A percentile compares a stretch with the other conserved stretches of the same genome.
phyloP scores from a whole-genome alignment of 2,888 invertebrate genomes.

The Hemithea aestivaria region DNA sequence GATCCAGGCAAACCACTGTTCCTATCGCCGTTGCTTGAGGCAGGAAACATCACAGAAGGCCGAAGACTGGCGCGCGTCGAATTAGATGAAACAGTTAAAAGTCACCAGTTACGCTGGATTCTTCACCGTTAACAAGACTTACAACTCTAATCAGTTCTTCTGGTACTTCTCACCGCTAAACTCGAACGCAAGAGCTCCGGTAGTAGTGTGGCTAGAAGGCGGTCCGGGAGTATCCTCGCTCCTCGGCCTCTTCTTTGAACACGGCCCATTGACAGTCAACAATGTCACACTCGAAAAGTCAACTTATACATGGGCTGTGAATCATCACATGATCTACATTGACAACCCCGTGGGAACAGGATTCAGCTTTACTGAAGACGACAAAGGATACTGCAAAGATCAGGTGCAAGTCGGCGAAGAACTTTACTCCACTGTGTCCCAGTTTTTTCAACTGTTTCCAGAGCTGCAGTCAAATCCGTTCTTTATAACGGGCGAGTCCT shows the following conservation, averaged over 20 bases:
- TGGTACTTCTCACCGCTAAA: slow-evolving; percentile 92
- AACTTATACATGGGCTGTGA: slow-evolving; percentile 88
- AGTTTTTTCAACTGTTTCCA: slow-evolving; percentile 92
- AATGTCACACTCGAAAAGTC: slow-evolving; percentile 74
- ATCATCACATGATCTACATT: slow-evolving; percentile 90
- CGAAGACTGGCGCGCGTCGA: slow-evolving; percentile 76
- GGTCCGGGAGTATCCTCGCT: slow-evolving; percentile 91
- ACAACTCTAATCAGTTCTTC: slow-evolving; percentile 91
- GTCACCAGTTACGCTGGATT: slow-evolving; percentile 89
- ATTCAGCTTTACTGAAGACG: slow-evolving; percentile 90
- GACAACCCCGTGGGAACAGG: slow-evolving; percentile 97
- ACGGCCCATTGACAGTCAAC: slow-evolving; percentile 82
- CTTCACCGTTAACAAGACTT: slow-evolving; percentile 88
- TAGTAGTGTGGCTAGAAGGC: slow-evolving; percentile 91
- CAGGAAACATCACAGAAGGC: slow-evolving; percentile 84
- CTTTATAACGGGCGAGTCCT: slow-evolving; percentile 94
- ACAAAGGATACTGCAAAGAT: slow-evolving; percentile 87
- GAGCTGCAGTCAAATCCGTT: slow-evolving; percentile 87
- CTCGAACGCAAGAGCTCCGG: slow-evolving; percentile 79
- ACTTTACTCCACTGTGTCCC: slow-evolving; percentile 85
- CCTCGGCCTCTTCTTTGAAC: slow-evolving; percentile 89
- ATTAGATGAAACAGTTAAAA: slow-evolving; percentile 77
- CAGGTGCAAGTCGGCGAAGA: slow-evolving; percentile 90
- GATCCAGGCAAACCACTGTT: slow-evolving; percentile 82
- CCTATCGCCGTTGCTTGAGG: slow-evolving; percentile 86